These are phyloP conservation scores for Uloborus plumipes DNA, from an alignment of 2,888 invertebrate genomes.

Conservation along the genomic window DNA sequence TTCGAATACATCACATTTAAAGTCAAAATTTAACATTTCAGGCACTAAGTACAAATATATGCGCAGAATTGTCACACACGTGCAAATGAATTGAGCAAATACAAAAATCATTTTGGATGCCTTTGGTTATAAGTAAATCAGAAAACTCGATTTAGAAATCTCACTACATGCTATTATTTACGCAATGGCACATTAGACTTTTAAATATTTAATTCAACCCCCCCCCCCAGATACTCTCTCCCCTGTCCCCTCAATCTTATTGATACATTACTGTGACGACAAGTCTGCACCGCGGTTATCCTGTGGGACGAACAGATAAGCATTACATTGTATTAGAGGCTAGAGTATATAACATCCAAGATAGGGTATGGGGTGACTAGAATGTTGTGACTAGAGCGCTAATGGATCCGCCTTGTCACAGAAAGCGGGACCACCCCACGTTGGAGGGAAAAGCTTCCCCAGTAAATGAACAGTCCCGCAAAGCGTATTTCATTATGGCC, in stretches of 20 bases:
- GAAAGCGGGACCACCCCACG: constrained; percentile 20
- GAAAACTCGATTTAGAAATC: too few relatives aligned
- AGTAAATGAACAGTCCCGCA: constrained; percentile 28
- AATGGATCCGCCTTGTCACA: constrained; percentile 46
- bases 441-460: background rate
- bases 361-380: constrained; percentile 5
- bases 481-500: constrained; percentile 12
- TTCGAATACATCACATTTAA: too few relatives aligned
- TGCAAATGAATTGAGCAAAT: too few relatives aligned
- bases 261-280: constrained; percentile 35
- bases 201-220: too few relatives aligned
- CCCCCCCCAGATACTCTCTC: too few relatives aligned
- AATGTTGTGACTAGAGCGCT: constrained; percentile 47
- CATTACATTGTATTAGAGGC: constrained; percentile 23
- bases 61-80: too few relatives aligned
- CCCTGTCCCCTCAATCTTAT: constrained; percentile 7
- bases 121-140: too few relatives aligned
- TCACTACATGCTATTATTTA: too few relatives aligned
- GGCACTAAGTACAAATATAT: too few relatives aligned
- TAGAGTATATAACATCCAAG: constrained; percentile 36
- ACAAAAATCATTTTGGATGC: too few relatives aligned
- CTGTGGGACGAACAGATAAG: constrained; percentile 23
- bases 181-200: too few relatives aligned
- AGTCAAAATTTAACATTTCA: too few relatives aligned
- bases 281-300: constrained; percentile 16